These are phyloP conservation scores for Leuciscus waleckii DNA, from an alignment of 2,797 vertebrate species.

Conservation along the genomic window DNA sequence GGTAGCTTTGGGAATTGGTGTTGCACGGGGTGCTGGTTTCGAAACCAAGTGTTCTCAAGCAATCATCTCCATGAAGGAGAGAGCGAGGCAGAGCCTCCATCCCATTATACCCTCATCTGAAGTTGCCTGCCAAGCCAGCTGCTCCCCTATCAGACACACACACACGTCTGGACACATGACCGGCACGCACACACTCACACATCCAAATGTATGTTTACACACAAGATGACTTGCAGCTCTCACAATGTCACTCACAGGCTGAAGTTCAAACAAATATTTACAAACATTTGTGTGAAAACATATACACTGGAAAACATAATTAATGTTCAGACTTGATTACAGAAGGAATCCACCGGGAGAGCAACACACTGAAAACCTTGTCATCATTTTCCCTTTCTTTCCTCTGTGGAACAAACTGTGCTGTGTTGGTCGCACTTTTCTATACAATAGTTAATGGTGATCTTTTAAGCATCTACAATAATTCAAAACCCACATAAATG, in stretches of 20 bases:
- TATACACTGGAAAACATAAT: conserved; percentile 8
- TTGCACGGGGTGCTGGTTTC: conserved; percentile 54
- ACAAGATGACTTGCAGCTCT: conserved; percentile 32
- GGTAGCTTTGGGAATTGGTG: conserved; percentile 56
- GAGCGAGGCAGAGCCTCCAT: conserved; percentile 62
- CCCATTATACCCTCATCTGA: conserved; percentile 67
- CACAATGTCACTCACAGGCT: conserved; percentile 19
- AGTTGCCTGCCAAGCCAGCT: conserved; percentile 61
- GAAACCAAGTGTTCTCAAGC: conserved; percentile 61
- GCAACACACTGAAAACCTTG: neutral
- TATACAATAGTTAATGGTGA: neutral
- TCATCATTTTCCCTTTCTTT: neutral
- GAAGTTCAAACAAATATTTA: conserved; percentile 37
- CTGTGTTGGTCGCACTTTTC: neutral
- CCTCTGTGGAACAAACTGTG: neutral
- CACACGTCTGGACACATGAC: conserved; percentile 43
- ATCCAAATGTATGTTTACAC: conserved; percentile 34
- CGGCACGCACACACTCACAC: conserved; percentile 33
- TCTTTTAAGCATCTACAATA: neutral
- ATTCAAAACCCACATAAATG: neutral
- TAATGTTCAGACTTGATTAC: neutral
- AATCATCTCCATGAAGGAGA: conserved; percentile 63
- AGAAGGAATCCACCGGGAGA: conserved; percentile 1
- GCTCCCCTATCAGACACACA: conserved; percentile 61
- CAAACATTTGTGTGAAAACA: conserved; percentile 1